Base-by-base conservation (phyloP, 2,797 vertebrate species). In the Argentina silus region DNA sequence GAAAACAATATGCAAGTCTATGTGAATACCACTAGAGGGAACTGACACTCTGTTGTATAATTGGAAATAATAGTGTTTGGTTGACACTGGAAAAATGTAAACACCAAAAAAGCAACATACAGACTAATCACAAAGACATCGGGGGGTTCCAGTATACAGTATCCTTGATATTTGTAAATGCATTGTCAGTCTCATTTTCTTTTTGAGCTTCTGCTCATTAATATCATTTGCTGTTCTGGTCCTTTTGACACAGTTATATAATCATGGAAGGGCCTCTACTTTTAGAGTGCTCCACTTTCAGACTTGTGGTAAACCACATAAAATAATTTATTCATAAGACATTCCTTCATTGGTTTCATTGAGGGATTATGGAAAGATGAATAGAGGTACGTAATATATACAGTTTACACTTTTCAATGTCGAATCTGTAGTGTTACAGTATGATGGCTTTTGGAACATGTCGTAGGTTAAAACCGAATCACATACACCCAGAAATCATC, bases 281-380 rank as follows among this genome's bases (percentile, higher is more conserved):
- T 87, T 82, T 76, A 80, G 77, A 80, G 75, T 67, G 78, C 73
- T 80, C 81, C 48, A 83, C 77, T 85, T 87, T 86, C 56, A 74
- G 68, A 78, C 12, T 82, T 81, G 73, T 84, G 70, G 68, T 81
- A 62, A 78, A 68, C 78, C 78, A 74, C 78, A 78, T 85, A 51
- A 59, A 76, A 88, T 90, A 10, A 81, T 83, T 87, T 85, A 88
- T 85, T 86, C 67, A 83, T 82, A 75, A 63, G 65, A 72, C 53
- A 80, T 85, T 81, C 73, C 83, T 64, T 69, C 56, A 74, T 50
- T 42, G 77, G 60, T 70, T 79, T 85, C 66, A 73, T 75, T 72
- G 78, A 74, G 67, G 23, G 56, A 17, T 10, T 19, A 47, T 48
- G 72, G 74, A 55, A 81, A 82, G 75, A 76, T 61, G 69, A 45